A percentile compares a stretch with the other conserved stretches of the same genome.
These are phyloP conservation scores for Bombus haemorrhoidalis DNA, from an alignment of 1,140 invertebrate species.

Conservation along the genomic window DNA sequence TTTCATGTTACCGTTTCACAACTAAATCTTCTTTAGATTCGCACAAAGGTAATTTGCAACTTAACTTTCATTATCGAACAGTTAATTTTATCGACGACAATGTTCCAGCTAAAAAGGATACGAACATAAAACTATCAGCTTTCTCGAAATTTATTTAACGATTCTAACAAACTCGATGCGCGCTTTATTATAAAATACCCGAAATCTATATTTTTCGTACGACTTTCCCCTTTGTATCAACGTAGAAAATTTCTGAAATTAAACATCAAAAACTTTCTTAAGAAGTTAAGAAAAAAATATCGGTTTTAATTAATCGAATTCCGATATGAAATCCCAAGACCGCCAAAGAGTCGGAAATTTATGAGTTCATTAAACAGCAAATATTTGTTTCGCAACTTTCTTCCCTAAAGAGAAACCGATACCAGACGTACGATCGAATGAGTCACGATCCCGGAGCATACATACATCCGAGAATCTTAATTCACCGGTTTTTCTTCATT, in stretches of 20 bases:
- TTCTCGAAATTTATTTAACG: no score
- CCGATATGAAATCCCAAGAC: not conserved
- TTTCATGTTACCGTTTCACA: not conserved
- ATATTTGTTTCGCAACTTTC: not conserved
- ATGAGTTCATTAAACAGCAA: not conserved
- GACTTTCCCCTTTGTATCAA: no score
- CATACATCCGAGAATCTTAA: slow-evolving; percentile 1
- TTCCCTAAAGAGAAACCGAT: not conserved
- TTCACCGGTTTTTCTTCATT: slow-evolving; percentile 1
- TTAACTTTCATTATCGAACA: not conserved
- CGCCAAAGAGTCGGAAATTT: not conserved
- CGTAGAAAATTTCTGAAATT: not conserved
- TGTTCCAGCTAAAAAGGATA: not conserved
- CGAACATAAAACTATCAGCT: no score
- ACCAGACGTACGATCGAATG: slow-evolving; percentile 2
- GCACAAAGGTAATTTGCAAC: not conserved
- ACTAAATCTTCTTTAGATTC: not conserved
- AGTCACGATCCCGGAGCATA: not conserved
- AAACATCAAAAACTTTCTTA: not conserved
- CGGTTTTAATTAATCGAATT: not conserved
- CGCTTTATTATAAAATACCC: no score
- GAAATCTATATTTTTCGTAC: no score
- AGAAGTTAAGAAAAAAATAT: no score
- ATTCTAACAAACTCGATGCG: no score
- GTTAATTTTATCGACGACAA: not conserved